These are phyloP conservation scores for Lamellibrachia columna DNA, from an alignment of 2,888 invertebrate genomes.

Conservation along the genomic window DNA sequence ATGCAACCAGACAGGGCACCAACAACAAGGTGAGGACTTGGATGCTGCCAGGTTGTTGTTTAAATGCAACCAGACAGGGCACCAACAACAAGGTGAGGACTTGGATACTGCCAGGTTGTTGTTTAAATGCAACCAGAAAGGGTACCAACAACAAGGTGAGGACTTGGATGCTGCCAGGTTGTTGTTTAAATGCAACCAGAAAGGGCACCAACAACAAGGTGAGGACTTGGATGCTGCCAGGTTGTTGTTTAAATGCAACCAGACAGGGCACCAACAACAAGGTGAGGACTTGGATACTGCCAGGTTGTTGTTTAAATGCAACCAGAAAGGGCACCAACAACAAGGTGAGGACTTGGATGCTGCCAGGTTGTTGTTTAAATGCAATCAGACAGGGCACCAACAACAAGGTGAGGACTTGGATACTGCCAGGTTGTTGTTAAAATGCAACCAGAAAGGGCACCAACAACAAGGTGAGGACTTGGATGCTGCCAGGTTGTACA, in stretches of 20 bases:
- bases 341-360: conserved; percentile 28
- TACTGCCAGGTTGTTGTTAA: not conserved
- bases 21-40: conserved; percentile 33
- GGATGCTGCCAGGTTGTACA: not conserved
- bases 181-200: conserved; percentile 32
- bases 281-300: conserved; percentile 21
- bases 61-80: conserved; percentile 39
- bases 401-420: conserved; percentile 31
- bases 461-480: conserved; percentile 33
- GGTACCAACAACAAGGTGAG: conserved; percentile 35
- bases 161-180: not conserved
- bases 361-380: not conserved
- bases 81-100: conserved; percentile 33
- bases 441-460: conserved; percentile 40
- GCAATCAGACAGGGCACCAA: conserved; percentile 39
- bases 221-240: not conserved
- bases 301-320: conserved; percentile 17
- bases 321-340: conserved; percentile 38
- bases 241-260: conserved; percentile 29
- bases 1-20: conserved; percentile 38
- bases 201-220: conserved; percentile 40
- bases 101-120: not conserved
- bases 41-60: not conserved
- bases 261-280: conserved; percentile 38
- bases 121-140: conserved; percentile 42